A percentile compares a stretch with the other conserved stretches of the same genome.
Evolutionary conservation across 1,140 invertebrate genomes (phyloP).

Genomic region (Magallana angulata): DNA sequence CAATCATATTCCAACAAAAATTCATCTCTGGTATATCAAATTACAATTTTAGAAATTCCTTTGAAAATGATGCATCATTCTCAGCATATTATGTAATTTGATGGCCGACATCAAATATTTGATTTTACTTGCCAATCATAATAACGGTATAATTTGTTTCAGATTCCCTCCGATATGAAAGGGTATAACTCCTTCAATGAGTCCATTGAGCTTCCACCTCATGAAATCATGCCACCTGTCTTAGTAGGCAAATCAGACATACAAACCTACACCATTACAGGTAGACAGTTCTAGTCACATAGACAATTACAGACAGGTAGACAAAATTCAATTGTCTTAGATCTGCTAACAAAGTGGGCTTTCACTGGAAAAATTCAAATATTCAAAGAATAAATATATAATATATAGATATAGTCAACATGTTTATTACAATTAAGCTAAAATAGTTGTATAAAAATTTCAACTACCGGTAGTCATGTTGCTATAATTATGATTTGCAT

Average conservation of each 20-base stretch:
- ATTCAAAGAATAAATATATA: no score
- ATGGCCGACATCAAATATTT: constrained; percentile 17
- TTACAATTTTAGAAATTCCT: background rate
- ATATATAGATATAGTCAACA: no score
- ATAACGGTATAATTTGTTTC: constrained; percentile 38
- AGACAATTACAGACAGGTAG: no score
- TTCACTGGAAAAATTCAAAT: no score
- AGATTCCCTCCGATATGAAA: constrained; percentile 69
- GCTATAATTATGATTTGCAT: no score
- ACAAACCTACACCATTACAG: constrained; percentile 68
- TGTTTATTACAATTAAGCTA: no score
- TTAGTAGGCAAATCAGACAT: constrained; percentile 51
- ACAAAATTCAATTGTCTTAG: no score
- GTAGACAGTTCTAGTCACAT: constrained; percentile 31
- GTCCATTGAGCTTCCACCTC: constrained; percentile 61
- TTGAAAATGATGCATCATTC: background rate
- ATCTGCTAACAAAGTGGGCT: no score
- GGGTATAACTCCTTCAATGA: constrained; percentile 69
- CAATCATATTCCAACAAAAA: constrained; percentile 12
- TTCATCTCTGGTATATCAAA: background rate
- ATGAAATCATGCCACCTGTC: constrained; percentile 68
- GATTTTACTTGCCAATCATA: background rate
- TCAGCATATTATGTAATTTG: constrained; percentile 16
- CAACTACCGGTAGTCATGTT: no score
- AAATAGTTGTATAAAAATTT: no score